A percentile compares a stretch with the other conserved stretches of the same genome.
phyloP scores from a whole-genome alignment of 2,888 invertebrate genomes.

The Drepana falcataria region DNA sequence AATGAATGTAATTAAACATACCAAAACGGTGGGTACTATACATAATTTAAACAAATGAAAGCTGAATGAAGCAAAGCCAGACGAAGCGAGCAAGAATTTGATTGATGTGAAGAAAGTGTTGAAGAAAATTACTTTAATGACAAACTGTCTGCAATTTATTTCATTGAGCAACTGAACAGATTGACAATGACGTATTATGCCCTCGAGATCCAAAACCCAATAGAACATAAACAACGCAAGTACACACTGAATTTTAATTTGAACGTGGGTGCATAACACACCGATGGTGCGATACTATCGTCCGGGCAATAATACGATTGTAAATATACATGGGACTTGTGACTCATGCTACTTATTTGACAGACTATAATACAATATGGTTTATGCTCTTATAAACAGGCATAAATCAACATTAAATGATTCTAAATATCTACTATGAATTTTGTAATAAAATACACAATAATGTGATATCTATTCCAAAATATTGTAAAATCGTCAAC shows the following conservation, averaged over 20 bases:
- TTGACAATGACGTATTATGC: conserved; percentile 70
- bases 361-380: not conserved
- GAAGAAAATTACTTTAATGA: conserved; percentile 8
- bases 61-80: conserved; percentile 3
- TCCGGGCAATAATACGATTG: conserved; percentile 44
- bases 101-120: conserved; percentile 7
- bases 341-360: conserved; percentile 31
- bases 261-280: conserved; percentile 45
- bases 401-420: too few species aligned
- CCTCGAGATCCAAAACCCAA: conserved; percentile 39
- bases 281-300: conserved; percentile 36
- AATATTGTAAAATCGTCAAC: not conserved
- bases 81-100: not conserved
- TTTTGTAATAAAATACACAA: too few species aligned
- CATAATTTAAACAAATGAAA: not conserved
- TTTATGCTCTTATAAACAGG: too few species aligned
- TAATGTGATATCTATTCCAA: too few species aligned
- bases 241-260: conserved; percentile 43
- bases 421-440: too few species aligned
- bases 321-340: conserved; percentile 39
- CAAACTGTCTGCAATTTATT: conserved; percentile 29
- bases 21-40: too few species aligned
- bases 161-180: conserved; percentile 56
- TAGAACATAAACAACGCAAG: conserved; percentile 36
- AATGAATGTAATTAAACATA: too few species aligned